These are phyloP conservation scores for Nephrotoma appendiculata DNA, from an alignment of 2,888 invertebrate species.

Conservation along the genomic window DNA sequence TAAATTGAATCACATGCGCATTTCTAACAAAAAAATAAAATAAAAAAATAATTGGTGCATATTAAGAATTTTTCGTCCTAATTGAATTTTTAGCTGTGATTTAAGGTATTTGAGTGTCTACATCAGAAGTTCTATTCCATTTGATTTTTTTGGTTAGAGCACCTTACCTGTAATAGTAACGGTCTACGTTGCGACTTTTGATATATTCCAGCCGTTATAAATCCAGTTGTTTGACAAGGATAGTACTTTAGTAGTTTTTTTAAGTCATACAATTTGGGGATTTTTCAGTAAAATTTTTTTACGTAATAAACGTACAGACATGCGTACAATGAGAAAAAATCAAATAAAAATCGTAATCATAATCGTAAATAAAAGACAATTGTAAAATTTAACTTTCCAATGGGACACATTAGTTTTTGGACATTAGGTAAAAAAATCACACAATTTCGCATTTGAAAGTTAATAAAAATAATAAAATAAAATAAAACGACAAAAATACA, in stretches of 20 bases:
- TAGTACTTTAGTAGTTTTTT: conserved; percentile 2
- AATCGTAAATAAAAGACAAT: background rate
- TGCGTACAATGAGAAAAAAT: conserved; percentile 6
- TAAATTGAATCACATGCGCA: background rate
- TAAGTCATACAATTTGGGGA: conserved; percentile 5
- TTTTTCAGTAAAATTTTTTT: conserved; percentile 4
- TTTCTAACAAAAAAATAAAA: background rate
- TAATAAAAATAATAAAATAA: background rate
- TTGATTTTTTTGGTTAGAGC: background rate
- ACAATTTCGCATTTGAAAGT: background rate
- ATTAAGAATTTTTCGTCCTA: background rate
- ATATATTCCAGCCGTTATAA: background rate
- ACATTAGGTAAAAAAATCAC: background rate
- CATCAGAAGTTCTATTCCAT: background rate
- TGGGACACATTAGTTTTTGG: background rate
- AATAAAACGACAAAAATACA: background rate
- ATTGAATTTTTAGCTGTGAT: background rate
- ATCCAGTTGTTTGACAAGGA: conserved; percentile 6
- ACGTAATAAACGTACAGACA: conserved; percentile 5
- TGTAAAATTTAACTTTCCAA: background rate
- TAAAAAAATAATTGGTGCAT: background rate
- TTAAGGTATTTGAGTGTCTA: background rate
- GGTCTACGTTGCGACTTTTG: conserved; percentile 42
- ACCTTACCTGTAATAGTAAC: conserved; percentile 73
- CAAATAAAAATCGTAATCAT: background rate